Conservation (phyloP, 1,140 invertebrate species). For the Musca vetustissima region DNA sequence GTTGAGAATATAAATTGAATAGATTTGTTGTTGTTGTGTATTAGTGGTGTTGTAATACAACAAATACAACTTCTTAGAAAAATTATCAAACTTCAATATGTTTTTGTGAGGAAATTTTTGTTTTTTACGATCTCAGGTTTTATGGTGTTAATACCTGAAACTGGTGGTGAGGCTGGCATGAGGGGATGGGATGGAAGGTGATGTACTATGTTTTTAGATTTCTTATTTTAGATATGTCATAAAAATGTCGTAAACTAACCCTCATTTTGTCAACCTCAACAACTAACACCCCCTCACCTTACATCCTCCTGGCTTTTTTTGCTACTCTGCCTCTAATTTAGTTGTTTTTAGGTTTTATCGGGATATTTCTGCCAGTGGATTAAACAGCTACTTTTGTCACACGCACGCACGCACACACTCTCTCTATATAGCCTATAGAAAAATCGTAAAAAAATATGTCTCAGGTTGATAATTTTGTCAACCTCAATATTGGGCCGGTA, state of each 20-base stretch:
- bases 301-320: not conserved
- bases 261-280: not conserved
- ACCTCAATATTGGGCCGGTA: not conserved
- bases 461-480: not conserved
- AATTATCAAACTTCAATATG: too few species aligned
- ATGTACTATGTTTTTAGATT: too few species aligned
- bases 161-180: too few species aligned
- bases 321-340: not conserved
- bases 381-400: not conserved
- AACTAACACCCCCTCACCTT: not conserved
- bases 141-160: too few species aligned
- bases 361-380: not conserved
- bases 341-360: not conserved
- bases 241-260: conserved; percentile 23
- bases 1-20: too few species aligned
- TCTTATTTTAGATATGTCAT: not conserved
- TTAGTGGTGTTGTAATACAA: too few species aligned
- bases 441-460: conserved; percentile 16
- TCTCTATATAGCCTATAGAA: conserved; percentile 20
- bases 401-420: too few species aligned
- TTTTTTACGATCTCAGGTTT: too few species aligned
- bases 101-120: too few species aligned
- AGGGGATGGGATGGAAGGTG: too few species aligned
- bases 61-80: too few species aligned
- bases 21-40: too few species aligned